Evolutionary conservation across 1,140 invertebrate species (phyloP), one percentile per base, ranked within the genome.

Genomic region (Bombus picipes): DNA sequence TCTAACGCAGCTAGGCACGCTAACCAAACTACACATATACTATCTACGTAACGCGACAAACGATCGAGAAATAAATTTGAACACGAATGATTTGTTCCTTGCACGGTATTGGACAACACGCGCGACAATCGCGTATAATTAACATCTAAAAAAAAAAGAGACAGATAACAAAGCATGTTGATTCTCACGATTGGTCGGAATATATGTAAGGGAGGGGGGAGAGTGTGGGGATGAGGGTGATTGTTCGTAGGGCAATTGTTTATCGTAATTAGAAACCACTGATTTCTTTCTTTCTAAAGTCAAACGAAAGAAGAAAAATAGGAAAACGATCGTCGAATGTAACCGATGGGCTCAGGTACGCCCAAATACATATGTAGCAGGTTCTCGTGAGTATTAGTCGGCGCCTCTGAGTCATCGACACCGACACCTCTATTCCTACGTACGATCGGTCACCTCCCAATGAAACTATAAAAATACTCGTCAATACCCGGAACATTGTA

Each of bases 331-430:
- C 3, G 43, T 6, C 43, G 68, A 22, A 43, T 13, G 65, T 34
- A 22, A 25, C 28, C 22, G 66, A 68, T 22, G 53, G 22, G 39
- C 12, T 13, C 10, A 85, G 41, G 34, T 85, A 85, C 83, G 76
- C 83, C 77, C 77, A 72, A 68, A 47, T 65, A 53, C 15, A 47
- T 53, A 53, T 53, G 47, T 53, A 53, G 18, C 18, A 18, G 34
- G 13, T 65, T 80, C 34, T 70, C 53, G 1, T 39, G 47, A n/a
- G 43, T 43, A 34, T 79, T 70, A 79, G 75, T 62, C 39, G 68
- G 59, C 34, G 75, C 22, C 39, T 72, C 34, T 78, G 83, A 85
- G 76, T 85, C 83, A 85, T 80, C 76, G 76, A 80, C 83, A 80
- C 39, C 25, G 47, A 57, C 41, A 43, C 39, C 47, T 22, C 18